Base-by-base conservation (phyloP, 2,888 invertebrate species). In the Ferdinandea cuprea region DNA sequence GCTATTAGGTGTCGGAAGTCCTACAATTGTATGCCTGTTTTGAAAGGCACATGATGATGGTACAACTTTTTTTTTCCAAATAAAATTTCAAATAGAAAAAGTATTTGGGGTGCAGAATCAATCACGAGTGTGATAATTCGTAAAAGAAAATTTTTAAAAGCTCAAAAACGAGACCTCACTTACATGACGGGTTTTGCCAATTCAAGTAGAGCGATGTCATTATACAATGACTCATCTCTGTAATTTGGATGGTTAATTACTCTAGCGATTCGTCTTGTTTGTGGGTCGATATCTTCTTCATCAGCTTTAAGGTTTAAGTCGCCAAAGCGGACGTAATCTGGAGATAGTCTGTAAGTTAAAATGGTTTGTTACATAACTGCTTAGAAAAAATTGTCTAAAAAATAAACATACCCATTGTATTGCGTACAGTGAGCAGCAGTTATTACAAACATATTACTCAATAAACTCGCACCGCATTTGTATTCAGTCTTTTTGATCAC, bases 391-490 rank as follows among this genome's bases (percentile, higher is more conserved):
- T 76, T 42, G 1, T 19, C 4, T 17, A 19, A 44, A 11, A 17
- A 44, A 19, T 1, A 3, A 21, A 44, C 44, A 11, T 79, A 90
- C 90, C 88, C 89, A 0, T 87, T 86, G 15, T 87, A 69, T 25
- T 85, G 59, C 0, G 89, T 88, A 74, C 91, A 91, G 85, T 91
- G 91, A 2, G 90, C 91, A 30, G 90, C 89, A 3, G 90, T 90
- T 8, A 91, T 28, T 0, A 90, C 88, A 73, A 87, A 90, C 21
- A 85, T 86, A 32, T 89, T 87, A 68, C 90, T 90, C 52, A 91
- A 89, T 56, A 91, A 81, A 74, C 89, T 89, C 13, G 90, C 91
- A 7, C 90, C 91, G 56, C 91, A 91, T 80, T 89, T 89, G 85
- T 89, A 91, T 15, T 88, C 87, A 9, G 89, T 86, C 66, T 66